phyloP scores from a whole-genome alignment of 2,113 vertebrate species.

The Nematolebias whitei region DNA sequence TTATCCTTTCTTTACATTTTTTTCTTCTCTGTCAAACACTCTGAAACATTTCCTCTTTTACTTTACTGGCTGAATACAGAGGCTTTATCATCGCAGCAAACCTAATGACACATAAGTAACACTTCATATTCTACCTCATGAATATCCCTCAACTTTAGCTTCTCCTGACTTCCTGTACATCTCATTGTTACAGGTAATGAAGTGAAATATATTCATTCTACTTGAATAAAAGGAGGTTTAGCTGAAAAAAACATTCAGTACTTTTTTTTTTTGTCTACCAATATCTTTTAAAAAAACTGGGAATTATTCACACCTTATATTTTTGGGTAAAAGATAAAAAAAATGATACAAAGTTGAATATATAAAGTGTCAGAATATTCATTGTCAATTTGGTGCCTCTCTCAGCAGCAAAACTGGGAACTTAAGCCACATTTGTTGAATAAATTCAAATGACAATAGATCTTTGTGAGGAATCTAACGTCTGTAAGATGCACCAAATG shows the following conservation, averaged over 20 bases:
- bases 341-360: too few relatives aligned
- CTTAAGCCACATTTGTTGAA: not conserved
- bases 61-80: slow-evolving; percentile 20
- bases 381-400: not conserved
- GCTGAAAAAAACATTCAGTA: not conserved
- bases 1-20: not conserved
- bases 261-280: not conserved
- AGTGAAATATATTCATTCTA: slow-evolving; percentile 1
- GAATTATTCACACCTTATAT: not conserved
- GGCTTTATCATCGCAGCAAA: slow-evolving; percentile 31
- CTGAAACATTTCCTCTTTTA: not conserved
- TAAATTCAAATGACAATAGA: slow-evolving; percentile 15
- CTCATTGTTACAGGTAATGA: not conserved
- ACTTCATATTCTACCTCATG: slow-evolving; percentile 12
- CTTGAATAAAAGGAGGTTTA: not conserved
- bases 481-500: not conserved
- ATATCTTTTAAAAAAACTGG: not conserved
- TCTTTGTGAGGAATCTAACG: not conserved
- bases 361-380: not conserved
- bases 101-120: slow-evolving; percentile 23
- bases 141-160: not conserved
- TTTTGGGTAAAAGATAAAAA: not conserved
- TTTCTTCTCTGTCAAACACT: not conserved
- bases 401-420: not conserved
- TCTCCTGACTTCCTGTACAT: slow-evolving; percentile 4